These are phyloP conservation scores for Cheilosia variabilis DNA, from an alignment of 2,888 invertebrate species.

Conservation along the genomic window DNA sequence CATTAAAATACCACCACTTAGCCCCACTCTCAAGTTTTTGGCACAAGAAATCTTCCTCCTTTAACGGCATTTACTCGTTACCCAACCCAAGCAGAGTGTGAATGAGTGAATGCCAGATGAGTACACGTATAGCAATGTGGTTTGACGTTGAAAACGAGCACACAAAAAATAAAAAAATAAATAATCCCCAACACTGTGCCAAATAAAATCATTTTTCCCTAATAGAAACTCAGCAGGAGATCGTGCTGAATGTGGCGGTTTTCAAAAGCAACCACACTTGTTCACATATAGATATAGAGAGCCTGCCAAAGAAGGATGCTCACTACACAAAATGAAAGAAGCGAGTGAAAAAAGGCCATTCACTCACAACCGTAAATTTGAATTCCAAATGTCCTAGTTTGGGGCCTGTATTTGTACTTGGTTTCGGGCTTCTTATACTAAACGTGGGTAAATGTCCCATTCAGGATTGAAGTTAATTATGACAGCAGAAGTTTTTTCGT, in stretches of 20 bases:
- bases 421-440: constrained; percentile 41
- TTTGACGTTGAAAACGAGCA: constrained; percentile 18
- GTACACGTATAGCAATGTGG: constrained; percentile 3
- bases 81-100: constrained; percentile 30
- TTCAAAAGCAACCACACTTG: constrained; percentile 42
- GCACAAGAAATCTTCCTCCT: constrained; percentile 24
- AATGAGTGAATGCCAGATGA: constrained; percentile 32
- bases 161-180: neutral
- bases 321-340: constrained; percentile 9
- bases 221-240: constrained; percentile 54
- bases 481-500: constrained; percentile 34
- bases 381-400: constrained; percentile 66
- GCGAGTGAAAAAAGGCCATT: constrained; percentile 34
- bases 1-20: constrained; percentile 55
- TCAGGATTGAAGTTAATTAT: constrained; percentile 66
- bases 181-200: constrained; percentile 31
- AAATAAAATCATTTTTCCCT: constrained; percentile 55
- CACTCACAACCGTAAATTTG: constrained; percentile 35
- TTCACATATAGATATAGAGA: constrained; percentile 11
- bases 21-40: constrained; percentile 8
- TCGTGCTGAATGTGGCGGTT: constrained; percentile 51
- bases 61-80: constrained; percentile 57
- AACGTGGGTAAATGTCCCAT: constrained; percentile 58
- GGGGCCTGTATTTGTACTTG: constrained; percentile 5
- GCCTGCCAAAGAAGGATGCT: constrained; percentile 15